These are phyloP conservation scores for Rattus norvegicus DNA, from an alignment of 2,113 vertebrate species.

Conservation along the genomic window DNA sequence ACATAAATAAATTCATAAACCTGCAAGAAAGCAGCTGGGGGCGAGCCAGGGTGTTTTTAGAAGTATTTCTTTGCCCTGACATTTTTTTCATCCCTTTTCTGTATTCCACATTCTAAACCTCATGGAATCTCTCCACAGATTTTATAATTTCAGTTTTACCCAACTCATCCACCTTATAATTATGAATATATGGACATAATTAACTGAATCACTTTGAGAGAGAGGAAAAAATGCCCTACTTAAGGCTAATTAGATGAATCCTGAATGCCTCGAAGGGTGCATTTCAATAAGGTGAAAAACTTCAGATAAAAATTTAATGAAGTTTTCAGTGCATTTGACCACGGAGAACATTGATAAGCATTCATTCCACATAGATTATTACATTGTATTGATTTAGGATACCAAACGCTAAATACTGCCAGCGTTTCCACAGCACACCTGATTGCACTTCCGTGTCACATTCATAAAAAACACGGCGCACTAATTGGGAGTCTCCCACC, in stretches of 20 bases:
- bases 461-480: slow-evolving; percentile 80
- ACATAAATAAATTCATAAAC: slow-evolving; percentile 17
- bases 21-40: background rate
- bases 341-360: slow-evolving; percentile 81
- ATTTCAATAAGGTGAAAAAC: slow-evolving; percentile 85
- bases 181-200: slow-evolving; percentile 81
- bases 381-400: slow-evolving; percentile 84
- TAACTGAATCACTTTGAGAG: slow-evolving; percentile 83
- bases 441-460: slow-evolving; percentile 84
- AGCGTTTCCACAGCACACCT: slow-evolving; percentile 79
- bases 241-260: slow-evolving; percentile 85
- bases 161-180: slow-evolving; percentile 81
- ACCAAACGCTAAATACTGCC: slow-evolving; percentile 75
- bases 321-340: slow-evolving; percentile 77
- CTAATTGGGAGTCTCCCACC: slow-evolving; percentile 88
- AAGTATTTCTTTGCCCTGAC: slow-evolving; percentile 26
- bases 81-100: background rate
- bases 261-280: slow-evolving; percentile 81
- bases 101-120: slow-evolving; percentile 49
- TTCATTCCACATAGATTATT: slow-evolving; percentile 80
- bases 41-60: background rate
- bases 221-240: slow-evolving; percentile 79
- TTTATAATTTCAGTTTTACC: slow-evolving; percentile 84
- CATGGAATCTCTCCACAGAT: slow-evolving; percentile 77
- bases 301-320: slow-evolving; percentile 86